These are phyloP conservation scores for Plodia interpunctella DNA, from an alignment of 1,140 invertebrate species.

Conservation along the genomic window DNA sequence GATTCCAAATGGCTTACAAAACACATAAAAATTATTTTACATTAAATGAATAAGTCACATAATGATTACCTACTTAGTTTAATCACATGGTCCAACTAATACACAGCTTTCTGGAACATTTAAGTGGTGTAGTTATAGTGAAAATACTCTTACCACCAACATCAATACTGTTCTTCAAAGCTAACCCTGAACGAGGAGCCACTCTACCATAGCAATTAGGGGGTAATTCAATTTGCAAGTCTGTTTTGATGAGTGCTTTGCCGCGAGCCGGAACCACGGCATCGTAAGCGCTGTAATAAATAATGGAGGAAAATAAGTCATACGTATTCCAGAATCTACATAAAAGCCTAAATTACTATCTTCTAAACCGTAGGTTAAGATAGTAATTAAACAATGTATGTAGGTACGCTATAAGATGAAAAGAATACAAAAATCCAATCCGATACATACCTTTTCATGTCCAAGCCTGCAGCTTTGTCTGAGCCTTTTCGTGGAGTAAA, in stretches of 20 bases:
- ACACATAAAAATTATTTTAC: no score
- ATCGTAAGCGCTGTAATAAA: constrained; percentile 88
- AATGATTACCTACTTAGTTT: no score
- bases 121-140: not conserved
- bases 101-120: no score
- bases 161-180: constrained; percentile 97
- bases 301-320: not conserved
- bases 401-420: not conserved
- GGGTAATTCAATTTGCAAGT: constrained; percentile 92
- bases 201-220: constrained; percentile 95
- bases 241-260: constrained; percentile 93
- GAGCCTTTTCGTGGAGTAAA: constrained; percentile 90
- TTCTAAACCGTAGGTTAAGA: no score
- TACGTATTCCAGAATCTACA: no score
- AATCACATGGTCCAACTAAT: no score
- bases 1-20: no score
- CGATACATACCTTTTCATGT: constrained; percentile 86
- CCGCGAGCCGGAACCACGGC: constrained; percentile 88
- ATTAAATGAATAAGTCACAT: no score
- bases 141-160: constrained; percentile 84
- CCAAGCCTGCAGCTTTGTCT: constrained; percentile 91
- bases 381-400: not conserved
- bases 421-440: not conserved
- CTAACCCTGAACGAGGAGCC: constrained; percentile 96
- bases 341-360: no score